Evolutionary conservation across 2,113 vertebrate genomes (phyloP).

Genomic region (Tragelaphus scriptus): DNA sequence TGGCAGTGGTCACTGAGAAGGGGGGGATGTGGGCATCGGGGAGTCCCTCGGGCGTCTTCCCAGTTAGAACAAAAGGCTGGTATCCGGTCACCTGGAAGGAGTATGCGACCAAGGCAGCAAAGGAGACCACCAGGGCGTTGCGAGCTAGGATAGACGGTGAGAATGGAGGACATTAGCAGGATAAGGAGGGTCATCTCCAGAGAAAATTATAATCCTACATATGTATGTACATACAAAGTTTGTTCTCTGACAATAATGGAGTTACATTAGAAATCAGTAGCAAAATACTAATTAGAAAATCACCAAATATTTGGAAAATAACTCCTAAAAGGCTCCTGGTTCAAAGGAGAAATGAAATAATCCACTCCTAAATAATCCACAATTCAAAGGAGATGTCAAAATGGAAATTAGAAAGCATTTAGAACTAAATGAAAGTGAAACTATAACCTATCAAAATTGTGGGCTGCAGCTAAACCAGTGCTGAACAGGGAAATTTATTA

Average conservation of each 20-base stretch:
- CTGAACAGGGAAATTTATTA: not conserved
- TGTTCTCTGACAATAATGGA: not conserved
- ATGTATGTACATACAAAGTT: not conserved
- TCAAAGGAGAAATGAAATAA: not conserved
- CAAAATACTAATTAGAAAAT: not conserved
- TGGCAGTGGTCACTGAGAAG: conserved; percentile 83
- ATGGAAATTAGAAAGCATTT: not conserved
- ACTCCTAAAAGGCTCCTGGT: not conserved
- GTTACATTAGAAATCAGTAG: not conserved
- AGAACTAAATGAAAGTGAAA: not conserved
- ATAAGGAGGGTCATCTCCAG: not conserved
- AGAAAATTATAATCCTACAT: not conserved
- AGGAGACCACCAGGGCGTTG: conserved; percentile 91
- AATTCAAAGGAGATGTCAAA: not conserved
- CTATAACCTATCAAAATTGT: not conserved
- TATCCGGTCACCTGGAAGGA: conserved; percentile 84
- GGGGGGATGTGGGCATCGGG: conserved; percentile 78
- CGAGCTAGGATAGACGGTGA: conserved; percentile 78
- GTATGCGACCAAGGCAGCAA: conserved; percentile 87
- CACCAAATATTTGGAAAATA: not conserved
- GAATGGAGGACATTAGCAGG: not conserved
- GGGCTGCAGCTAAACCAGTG: not conserved
- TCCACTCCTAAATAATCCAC: not conserved
- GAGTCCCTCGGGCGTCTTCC: conserved; percentile 85
- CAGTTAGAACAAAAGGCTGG: conserved; percentile 88